Evolutionary conservation across 2,113 vertebrate species (phyloP).

Genomic region (Equus przewalskii): DNA sequence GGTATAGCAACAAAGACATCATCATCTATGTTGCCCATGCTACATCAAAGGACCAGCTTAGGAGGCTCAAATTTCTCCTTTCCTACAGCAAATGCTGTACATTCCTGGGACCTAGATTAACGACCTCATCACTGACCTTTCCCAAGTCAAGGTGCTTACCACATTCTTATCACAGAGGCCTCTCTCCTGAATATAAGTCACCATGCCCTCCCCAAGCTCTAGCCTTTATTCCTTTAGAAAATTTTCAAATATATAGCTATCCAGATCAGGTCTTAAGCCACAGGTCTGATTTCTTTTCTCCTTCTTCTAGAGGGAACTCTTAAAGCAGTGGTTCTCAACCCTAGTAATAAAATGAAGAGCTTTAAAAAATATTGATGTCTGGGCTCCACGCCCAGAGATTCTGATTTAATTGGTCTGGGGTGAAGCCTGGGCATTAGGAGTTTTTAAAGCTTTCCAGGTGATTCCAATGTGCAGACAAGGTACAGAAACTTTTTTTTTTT

Average conservation of each 20-base stretch:
- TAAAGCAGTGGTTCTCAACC: not conserved
- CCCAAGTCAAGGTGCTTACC: not conserved
- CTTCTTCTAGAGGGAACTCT: not conserved
- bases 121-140: not conserved
- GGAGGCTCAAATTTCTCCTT: not conserved
- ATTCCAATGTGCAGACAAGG: not conserved
- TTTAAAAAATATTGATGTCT: constrained; percentile 36
- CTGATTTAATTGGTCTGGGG: not conserved
- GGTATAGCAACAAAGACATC: not conserved
- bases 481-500: not conserved
- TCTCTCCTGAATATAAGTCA: not conserved
- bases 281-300: constrained; percentile 6
- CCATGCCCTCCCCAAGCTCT: not conserved
- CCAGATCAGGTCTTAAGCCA: not conserved
- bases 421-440: not conserved
- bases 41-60: constrained; percentile 12
- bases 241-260: not conserved
- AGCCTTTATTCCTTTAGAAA: not conserved
- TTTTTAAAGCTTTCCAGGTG: constrained; percentile 11
- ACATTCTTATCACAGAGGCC: not conserved
- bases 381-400: not conserved
- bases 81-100: not conserved
- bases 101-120: not conserved
- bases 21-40: not conserved
- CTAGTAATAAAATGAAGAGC: constrained; percentile 30